These are phyloP conservation scores for Setipinna tenuifilis DNA, from an alignment of 2,797 vertebrate genomes.

Conservation along the genomic window DNA sequence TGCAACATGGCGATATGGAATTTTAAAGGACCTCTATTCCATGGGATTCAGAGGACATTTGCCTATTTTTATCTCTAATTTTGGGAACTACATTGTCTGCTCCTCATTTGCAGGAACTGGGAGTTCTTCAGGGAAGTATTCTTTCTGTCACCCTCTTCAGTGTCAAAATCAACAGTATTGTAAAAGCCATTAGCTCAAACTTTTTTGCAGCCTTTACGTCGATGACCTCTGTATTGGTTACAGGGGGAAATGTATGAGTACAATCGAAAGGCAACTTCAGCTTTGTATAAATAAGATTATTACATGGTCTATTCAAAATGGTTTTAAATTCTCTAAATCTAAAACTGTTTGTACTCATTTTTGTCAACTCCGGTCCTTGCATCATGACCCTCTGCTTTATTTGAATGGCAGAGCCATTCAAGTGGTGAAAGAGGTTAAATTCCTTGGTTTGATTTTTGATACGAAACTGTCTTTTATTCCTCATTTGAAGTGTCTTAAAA, in stretches of 20 bases:
- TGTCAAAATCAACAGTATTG: neutral
- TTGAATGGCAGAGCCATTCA: neutral
- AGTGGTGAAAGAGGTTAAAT: neutral
- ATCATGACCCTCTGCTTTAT: neutral
- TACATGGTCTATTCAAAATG: neutral
- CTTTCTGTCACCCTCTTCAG: neutral
- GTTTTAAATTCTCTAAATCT: neutral
- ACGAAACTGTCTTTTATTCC: too few species aligned
- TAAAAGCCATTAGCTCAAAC: neutral
- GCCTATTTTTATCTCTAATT: too few species aligned
- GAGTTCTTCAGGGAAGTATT: too few species aligned
- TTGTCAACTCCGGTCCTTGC: neutral
- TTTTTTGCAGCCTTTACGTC: neutral
- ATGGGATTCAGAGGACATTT: too few species aligned
- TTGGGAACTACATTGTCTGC: too few species aligned
- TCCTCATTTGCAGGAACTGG: too few species aligned
- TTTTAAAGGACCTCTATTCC: too few species aligned
- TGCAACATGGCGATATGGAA: neutral
- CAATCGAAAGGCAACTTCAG: neutral
- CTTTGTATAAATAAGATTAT: neutral
- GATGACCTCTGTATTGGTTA: neutral
- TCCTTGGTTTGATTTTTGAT: neutral
- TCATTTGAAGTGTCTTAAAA: too few species aligned
- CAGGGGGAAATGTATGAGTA: neutral
- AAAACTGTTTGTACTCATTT: neutral